A percentile compares a stretch with the other conserved stretches of the same genome.
These are phyloP conservation scores for Brachycybe producta DNA, from an alignment of 2,888 invertebrate species.

Conservation along the genomic window DNA sequence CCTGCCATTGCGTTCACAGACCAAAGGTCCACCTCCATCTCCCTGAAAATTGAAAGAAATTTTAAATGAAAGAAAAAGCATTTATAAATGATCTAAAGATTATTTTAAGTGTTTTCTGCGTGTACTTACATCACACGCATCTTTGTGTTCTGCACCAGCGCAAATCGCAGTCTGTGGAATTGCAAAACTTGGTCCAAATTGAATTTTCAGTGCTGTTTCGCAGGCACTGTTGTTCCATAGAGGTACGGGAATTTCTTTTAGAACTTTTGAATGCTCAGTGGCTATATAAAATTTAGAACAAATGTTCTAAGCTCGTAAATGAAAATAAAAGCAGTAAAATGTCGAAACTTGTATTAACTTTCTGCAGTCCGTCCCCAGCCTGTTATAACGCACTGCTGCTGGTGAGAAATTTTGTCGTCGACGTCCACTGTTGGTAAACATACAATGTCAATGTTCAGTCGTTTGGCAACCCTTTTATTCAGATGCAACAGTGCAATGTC, in stretches of 20 bases:
- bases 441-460: conserved; percentile 32
- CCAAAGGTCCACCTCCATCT: conserved; percentile 37
- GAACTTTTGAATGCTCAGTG: conserved; percentile 33
- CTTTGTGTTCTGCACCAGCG: conserved; percentile 35
- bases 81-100: neutral
- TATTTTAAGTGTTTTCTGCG: no score
- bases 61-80: neutral
- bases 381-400: conserved; percentile 32
- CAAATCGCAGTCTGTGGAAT: conserved; percentile 34
- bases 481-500: conserved; percentile 35
- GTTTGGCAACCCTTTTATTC: conserved; percentile 25
- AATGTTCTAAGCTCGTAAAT: neutral
- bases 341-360: conserved; percentile 28
- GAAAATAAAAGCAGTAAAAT: neutral
- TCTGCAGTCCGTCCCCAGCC: conserved; percentile 36
- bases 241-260: conserved; percentile 36
- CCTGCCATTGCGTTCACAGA: conserved; percentile 32
- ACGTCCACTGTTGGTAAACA: conserved; percentile 29
- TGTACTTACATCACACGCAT: conserved; percentile 36
- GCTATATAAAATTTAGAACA: no score
- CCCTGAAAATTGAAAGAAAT: conserved; percentile 27
- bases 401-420: conserved; percentile 21
- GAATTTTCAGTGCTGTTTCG: conserved; percentile 30
- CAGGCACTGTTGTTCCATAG: conserved; percentile 34
- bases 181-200: conserved; percentile 33